phyloP scores from a whole-genome alignment of 2,888 invertebrate genomes.

The Amiota mariae region DNA sequence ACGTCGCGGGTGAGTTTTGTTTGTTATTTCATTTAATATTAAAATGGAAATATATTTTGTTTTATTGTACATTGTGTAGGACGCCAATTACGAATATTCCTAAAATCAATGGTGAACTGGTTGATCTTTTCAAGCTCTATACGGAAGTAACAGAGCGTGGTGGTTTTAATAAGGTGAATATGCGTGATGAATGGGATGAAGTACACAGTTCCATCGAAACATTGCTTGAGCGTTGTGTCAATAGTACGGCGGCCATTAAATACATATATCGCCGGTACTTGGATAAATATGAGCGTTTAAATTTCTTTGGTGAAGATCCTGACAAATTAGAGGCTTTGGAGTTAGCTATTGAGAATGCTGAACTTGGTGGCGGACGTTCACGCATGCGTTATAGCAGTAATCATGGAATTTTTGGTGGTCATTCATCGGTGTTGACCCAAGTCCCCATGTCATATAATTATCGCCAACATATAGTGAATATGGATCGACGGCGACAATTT shows the following conservation, averaged over 20 bases:
- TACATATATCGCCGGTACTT: conserved; percentile 87
- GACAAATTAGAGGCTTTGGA: conserved; percentile 82
- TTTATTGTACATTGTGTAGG: conserved; percentile 69
- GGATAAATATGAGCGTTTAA: conserved; percentile 92
- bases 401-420: conserved; percentile 72
- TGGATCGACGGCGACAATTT: conserved; percentile 78
- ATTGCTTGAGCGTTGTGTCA: conserved; percentile 88
- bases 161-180: conserved; percentile 96
- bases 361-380: conserved; percentile 82
- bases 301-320: conserved; percentile 91
- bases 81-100: conserved; percentile 78
- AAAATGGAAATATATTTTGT: not conserved
- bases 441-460: conserved; percentile 86
- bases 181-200: conserved; percentile 90
- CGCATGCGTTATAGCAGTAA: conserved; percentile 67
- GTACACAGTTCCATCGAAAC: conserved; percentile 84
- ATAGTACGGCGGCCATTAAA: conserved; percentile 89
- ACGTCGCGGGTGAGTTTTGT: conserved; percentile 85
- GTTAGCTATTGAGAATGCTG: conserved; percentile 74
- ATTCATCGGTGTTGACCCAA: conserved; percentile 54
- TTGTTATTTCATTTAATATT: not conserved
- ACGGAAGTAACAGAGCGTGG: conserved; percentile 92
- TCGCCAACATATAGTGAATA: conserved; percentile 83
- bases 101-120: conserved; percentile 89
- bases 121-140: conserved; percentile 94